Base-by-base conservation (phyloP, 2,888 invertebrate species). In the Hydroisotoma schaefferi region DNA sequence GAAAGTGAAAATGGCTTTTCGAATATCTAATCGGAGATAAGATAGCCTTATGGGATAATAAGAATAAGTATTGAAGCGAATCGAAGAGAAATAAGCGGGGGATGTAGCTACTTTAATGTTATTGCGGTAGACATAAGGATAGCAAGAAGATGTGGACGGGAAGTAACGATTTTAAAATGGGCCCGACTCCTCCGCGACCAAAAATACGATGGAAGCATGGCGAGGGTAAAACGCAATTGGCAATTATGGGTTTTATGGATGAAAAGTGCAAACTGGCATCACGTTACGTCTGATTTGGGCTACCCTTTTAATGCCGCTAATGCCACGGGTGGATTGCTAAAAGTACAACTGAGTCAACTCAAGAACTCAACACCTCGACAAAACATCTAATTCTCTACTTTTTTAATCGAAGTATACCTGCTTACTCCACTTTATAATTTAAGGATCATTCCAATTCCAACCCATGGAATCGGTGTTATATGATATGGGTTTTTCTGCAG, bases 201-300 rank as follows among this genome's bases (percentile, higher is more conserved):
- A 37, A 33, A 33, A 33, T 6, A 33, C 33, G 23, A 46, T 18
- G 28, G 44, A 47, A 23, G 43, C 15, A 38, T 43, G 51, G 26
- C 27, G 33, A 26, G 37, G 46, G 56, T 37, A 44, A 54, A 52
- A 58, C 57, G 54, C 61, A 61, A 64, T 64, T 64, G 64, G 56
- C 64, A 64, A 64, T 64, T 61, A 58, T 53, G 57, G 61, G 46
- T 64, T 63, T 64, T 64, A 64, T 61, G 60, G 58, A 54, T 51
- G 55, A 61, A 64, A 64, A 64, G 47, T 64, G 58, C 61, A 53
- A 59, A 52, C 57, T 52, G 58, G 55, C 60, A 57, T 53, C 58
- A 60, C 60, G 57, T 64, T 55, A 60, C 60, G 57, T 64, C 57
- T 51, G 43, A 55, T 54, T 51, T 61, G 49, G 49, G 29, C 54